Evolutionary conservation across 1,140 invertebrate species (phyloP).

Genomic region (Brachionus plicatilis): DNA sequence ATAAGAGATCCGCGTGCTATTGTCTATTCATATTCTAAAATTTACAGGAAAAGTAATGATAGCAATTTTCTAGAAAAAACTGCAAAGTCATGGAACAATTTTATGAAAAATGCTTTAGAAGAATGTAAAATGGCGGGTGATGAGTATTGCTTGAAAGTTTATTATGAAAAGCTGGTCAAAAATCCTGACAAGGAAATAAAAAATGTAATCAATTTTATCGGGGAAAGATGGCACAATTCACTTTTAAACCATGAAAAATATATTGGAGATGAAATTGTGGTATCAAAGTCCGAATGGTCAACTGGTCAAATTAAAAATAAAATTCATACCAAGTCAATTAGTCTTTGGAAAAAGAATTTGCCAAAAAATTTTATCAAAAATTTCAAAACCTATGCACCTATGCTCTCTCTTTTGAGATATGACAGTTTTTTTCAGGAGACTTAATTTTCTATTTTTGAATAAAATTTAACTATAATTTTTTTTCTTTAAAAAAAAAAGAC

Average conservation of each 20-base stretch:
- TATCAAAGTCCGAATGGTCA: slow-evolving; percentile 77
- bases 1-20: neutral
- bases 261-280: slow-evolving; percentile 84
- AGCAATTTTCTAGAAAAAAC: slow-evolving; percentile 77
- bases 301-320: slow-evolving; percentile 98
- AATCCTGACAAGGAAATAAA: slow-evolving; percentile 83
- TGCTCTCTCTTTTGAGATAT: slow-evolving; percentile 48
- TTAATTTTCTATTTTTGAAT: neutral
- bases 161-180: slow-evolving; percentile 93
- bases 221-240: slow-evolving; percentile 86
- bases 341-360: slow-evolving; percentile 89
- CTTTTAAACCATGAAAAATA: slow-evolving; percentile 94
- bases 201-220: slow-evolving; percentile 79
- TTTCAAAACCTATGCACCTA: slow-evolving; percentile 83
- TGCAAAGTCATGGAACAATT: slow-evolving; percentile 88
- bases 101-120: slow-evolving; percentile 83
- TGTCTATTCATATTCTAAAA: neutral
- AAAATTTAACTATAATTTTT: neutral
- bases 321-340: slow-evolving; percentile 89
- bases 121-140: slow-evolving; percentile 65
- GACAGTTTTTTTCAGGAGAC: neutral
- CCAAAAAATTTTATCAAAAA: slow-evolving; percentile 81
- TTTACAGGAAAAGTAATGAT: neutral
- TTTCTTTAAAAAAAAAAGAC: neutral
- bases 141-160: slow-evolving; percentile 75